Percentiles rank a stretch among this genome's conserved stretches.
Evolutionary conservation across 2,113 vertebrate species (phyloP).

Genomic region (Ovis canadensis): DNA sequence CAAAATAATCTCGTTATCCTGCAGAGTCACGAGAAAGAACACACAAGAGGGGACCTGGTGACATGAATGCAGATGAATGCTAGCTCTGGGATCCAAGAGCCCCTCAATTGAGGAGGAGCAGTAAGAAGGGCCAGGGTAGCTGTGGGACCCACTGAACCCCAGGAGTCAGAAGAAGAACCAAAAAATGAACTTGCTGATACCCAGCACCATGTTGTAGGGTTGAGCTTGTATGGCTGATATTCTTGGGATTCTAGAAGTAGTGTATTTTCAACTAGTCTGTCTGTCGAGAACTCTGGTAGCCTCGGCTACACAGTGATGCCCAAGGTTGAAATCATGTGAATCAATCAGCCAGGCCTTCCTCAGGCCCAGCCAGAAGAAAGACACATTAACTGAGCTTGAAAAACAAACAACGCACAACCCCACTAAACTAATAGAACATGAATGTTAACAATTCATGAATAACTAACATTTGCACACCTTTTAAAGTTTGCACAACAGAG

Average conservation of each 20-base stretch:
- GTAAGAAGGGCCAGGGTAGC: not conserved
- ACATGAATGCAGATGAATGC: not conserved
- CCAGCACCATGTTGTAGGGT: not conserved
- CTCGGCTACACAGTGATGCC: not conserved
- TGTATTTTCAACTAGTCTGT: not conserved
- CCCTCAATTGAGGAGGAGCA: not conserved
- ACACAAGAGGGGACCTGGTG: accelerated
- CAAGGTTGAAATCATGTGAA: not conserved
- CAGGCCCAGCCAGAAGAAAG: not conserved
- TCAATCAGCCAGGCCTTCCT: not conserved
- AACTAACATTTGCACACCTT: not conserved
- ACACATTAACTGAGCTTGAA: not conserved
- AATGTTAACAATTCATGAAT: not conserved
- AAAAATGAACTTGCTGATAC: not conserved
- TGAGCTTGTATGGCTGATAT: not conserved
- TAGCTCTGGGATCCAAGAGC: not conserved
- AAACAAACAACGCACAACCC: not conserved
- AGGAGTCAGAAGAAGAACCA: not conserved
- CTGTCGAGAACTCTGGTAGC: not conserved
- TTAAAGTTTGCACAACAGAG: not conserved
- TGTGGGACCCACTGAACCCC: not conserved
- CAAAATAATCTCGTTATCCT: not conserved
- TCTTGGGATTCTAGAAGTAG: not conserved
- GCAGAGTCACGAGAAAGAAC: not conserved
- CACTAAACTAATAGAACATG: not conserved